These are phyloP conservation scores for Sandelia bainsii DNA, from an alignment of 2,797 vertebrate genomes.

Conservation along the genomic window DNA sequence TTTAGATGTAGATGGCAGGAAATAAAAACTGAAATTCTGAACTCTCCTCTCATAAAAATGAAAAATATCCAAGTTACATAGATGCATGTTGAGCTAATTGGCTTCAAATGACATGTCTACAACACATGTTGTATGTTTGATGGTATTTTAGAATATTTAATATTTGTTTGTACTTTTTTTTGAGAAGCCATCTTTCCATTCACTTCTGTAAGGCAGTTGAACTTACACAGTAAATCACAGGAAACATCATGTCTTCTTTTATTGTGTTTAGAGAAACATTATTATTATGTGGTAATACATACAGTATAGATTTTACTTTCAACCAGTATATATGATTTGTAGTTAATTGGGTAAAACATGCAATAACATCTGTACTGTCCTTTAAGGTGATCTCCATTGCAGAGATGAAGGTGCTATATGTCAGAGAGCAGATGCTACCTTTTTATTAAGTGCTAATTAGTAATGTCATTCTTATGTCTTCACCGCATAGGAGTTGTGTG, in stretches of 20 bases:
- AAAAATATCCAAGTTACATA: too few species aligned
- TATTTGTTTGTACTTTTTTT: not conserved
- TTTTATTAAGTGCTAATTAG: slow-evolving; percentile 27
- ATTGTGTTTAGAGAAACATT: not conserved
- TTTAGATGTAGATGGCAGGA: too few species aligned
- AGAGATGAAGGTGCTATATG: slow-evolving; percentile 7
- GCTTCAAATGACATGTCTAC: too few species aligned
- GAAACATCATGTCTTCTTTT: not conserved
- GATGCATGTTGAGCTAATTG: too few species aligned
- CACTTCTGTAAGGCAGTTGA: not conserved
- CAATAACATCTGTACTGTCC: not conserved
- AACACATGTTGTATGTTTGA: too few species aligned
- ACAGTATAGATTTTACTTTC: not conserved
- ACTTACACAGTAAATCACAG: not conserved
- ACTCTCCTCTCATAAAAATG: too few species aligned
- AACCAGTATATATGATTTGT: not conserved
- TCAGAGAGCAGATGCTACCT: slow-evolving; percentile 6
- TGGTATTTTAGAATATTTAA: not conserved
- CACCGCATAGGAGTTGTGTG: not conserved
- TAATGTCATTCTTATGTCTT: not conserved
- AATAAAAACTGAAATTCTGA: too few species aligned
- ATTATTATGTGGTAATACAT: not conserved
- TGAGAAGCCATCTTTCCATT: not conserved
- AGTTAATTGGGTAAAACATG: not conserved
- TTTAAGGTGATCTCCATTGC: not conserved